These are phyloP conservation scores for Anastrepha ludens DNA, from an alignment of 1,140 invertebrate species.

Conservation along the genomic window DNA sequence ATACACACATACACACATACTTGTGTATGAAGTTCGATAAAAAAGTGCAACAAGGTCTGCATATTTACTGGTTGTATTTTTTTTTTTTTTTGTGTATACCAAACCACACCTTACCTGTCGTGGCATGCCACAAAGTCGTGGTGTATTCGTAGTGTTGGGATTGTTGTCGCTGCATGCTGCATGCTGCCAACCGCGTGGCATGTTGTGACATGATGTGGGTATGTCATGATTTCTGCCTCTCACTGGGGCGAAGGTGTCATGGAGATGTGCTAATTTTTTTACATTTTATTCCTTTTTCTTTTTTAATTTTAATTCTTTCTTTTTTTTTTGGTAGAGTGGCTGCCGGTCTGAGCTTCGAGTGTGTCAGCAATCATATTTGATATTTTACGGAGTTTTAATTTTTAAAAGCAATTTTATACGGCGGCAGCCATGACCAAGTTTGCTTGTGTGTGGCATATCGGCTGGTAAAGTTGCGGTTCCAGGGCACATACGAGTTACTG, in stretches of 20 bases:
- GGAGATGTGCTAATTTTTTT: constrained; percentile 23
- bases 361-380: too few relatives aligned
- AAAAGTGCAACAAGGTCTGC: neutral
- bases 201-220: constrained; percentile 51
- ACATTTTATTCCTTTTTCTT: neutral
- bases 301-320: neutral
- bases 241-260: constrained; percentile 50
- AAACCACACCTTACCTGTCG: constrained; percentile 40
- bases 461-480: too few relatives aligned
- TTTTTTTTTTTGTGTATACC: neutral
- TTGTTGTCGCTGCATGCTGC: constrained; percentile 25
- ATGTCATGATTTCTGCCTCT: constrained; percentile 38
- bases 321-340: neutral
- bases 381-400: too few relatives aligned
- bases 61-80: neutral
- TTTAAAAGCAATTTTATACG: too few relatives aligned
- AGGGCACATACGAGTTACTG: too few relatives aligned
- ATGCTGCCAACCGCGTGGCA: constrained; percentile 41
- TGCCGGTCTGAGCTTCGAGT: neutral
- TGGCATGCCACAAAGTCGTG: constrained; percentile 51
- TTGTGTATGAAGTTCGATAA: neutral
- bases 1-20: too few relatives aligned
- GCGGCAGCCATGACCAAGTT: too few relatives aligned
- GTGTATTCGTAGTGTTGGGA: neutral
- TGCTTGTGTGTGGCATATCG: too few relatives aligned